Conservation (phyloP, 2,888 invertebrate genomes). For the Aplocera efformata region DNA sequence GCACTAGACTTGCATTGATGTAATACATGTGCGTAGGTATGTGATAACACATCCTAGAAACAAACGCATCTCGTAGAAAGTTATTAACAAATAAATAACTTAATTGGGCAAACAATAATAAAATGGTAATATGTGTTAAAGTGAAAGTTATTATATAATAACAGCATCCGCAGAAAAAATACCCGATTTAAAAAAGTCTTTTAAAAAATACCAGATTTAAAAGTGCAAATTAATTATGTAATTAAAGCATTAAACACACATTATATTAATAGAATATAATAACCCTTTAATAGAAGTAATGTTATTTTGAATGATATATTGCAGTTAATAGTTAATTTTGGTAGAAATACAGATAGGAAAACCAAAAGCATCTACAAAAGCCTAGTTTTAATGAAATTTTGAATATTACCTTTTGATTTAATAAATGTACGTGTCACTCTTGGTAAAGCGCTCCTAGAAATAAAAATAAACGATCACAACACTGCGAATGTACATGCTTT, state of each 20-base stretch:
- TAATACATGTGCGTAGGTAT: too few species aligned
- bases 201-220: too few species aligned
- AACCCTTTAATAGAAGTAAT: too few species aligned
- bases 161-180: not conserved
- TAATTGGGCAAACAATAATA: slow-evolving; percentile 16
- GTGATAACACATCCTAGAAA: too few species aligned
- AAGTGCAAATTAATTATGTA: too few species aligned
- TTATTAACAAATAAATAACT: slow-evolving; percentile 12
- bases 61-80: not conserved
- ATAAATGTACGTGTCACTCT: slow-evolving; percentile 94
- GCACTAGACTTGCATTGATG: too few species aligned
- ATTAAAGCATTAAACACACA: too few species aligned
- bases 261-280: too few species aligned
- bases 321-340: not conserved
- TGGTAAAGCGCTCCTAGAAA: slow-evolving; percentile 86
- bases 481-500: slow-evolving; percentile 53
- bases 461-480: slow-evolving; percentile 77
- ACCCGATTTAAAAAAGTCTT: not conserved
- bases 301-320: not conserved
- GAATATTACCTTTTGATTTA: slow-evolving; percentile 79
- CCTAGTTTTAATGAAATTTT: slow-evolving; percentile 33
- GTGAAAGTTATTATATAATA: slow-evolving; percentile 28
- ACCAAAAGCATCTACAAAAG: slow-evolving; percentile 10
- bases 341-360: not conserved
- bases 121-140: slow-evolving; percentile 48